Percentiles rank a stretch among this genome's conserved stretches.
phyloP scores from a whole-genome alignment of 2,888 invertebrate genomes.

The Rhingia campestris region DNA sequence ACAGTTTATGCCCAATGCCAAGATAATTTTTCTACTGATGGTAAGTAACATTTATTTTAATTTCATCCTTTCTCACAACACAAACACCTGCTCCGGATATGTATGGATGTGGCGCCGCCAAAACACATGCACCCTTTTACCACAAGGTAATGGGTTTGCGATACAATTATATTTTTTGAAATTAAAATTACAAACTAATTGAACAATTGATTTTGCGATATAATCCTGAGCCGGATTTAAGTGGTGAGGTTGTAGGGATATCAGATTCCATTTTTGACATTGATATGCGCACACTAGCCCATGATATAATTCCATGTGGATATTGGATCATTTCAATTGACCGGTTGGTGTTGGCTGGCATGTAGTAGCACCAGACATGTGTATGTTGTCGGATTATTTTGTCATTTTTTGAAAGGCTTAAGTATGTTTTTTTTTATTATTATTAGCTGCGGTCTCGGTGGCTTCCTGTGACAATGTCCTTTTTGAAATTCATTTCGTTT shows the following conservation, averaged over 20 bases:
- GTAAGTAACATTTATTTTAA: conserved; percentile 84
- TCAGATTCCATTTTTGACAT: conserved; percentile 66
- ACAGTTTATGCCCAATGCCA: conserved; percentile 94
- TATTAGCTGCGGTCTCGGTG: conserved; percentile 47
- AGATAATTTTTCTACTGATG: conserved; percentile 94
- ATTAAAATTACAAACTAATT: conserved; percentile 67
- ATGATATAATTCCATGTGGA: conserved; percentile 51
- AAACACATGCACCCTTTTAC: conserved; percentile 8
- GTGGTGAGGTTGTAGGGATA: conserved; percentile 22
- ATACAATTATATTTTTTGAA: conserved; percentile 34
- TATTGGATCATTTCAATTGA: conserved; percentile 61
- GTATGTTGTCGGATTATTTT: conserved; percentile 69
- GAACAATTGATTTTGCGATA: conserved; percentile 53
- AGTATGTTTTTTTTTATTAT: conserved; percentile 8
- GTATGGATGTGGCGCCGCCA: conserved; percentile 26
- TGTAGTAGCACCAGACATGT: conserved; percentile 36
- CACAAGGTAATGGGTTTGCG: conserved; percentile 32
- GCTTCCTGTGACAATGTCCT: conserved; percentile 60
- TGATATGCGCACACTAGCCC: conserved; percentile 59
- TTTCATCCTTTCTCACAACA: conserved; percentile 4
- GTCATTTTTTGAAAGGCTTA: conserved; percentile 60
- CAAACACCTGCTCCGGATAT: conserved; percentile 17
- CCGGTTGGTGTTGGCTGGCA: conserved; percentile 25
- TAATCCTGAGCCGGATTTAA: conserved; percentile 31
- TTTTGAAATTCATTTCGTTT: conserved; percentile 10